Evolutionary conservation across 1,140 invertebrate species (phyloP).

Genomic region (Samia ricini): DNA sequence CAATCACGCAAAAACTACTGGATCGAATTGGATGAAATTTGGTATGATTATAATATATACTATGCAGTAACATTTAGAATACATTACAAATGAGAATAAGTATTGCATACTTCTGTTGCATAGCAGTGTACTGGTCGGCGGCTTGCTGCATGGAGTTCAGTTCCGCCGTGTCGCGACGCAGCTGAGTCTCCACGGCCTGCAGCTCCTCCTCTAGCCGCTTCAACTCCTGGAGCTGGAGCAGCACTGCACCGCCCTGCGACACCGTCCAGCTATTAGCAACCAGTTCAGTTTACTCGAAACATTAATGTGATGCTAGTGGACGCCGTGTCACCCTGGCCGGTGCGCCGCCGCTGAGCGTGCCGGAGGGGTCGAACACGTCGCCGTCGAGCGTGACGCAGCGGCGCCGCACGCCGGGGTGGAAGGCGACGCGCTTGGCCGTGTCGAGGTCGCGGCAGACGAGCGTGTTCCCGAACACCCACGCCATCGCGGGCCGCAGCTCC

Average conservation of each 20-base stretch:
- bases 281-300: too few species aligned
- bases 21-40: too few species aligned
- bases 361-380: constrained; percentile 93
- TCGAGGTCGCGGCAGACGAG: constrained; percentile 92
- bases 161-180: constrained; percentile 75
- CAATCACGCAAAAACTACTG: too few species aligned
- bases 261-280: too few species aligned
- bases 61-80: too few species aligned
- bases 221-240: constrained; percentile 74
- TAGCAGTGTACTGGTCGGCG: constrained; percentile 77
- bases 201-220: constrained; percentile 77
- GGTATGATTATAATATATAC: too few species aligned
- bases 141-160: constrained; percentile 72
- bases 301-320: too few species aligned
- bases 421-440: constrained; percentile 87
- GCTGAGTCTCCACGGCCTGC: constrained; percentile 69
- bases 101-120: constrained; percentile 79
- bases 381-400: constrained; percentile 95
- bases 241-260: constrained; percentile 68
- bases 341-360: constrained; percentile 92
- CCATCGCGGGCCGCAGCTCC: constrained; percentile 87
- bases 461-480: constrained; percentile 92
- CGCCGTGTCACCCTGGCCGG: too few species aligned
- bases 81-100: background rate
- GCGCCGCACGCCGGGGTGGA: constrained; percentile 84